Percentiles rank a stretch among this genome's conserved stretches.
phyloP scores from a whole-genome alignment of 2,797 vertebrate species.

The Avahi laniger region DNA sequence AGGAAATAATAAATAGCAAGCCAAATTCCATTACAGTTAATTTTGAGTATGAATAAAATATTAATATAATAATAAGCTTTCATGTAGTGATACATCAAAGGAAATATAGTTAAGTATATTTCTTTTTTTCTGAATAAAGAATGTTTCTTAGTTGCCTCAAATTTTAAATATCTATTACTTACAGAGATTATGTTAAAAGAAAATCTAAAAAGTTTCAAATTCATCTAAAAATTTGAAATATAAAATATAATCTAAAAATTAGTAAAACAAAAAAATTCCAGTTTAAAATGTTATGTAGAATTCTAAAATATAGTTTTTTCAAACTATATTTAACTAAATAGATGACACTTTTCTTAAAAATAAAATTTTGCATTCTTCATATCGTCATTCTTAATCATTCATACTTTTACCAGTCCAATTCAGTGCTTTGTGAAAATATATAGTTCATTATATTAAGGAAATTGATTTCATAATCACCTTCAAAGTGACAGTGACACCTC shows the following conservation, averaged over 20 bases:
- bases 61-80: slow-evolving; percentile 40
- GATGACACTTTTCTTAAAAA: background rate
- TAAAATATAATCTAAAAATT: slow-evolving; percentile 56
- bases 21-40: slow-evolving; percentile 55
- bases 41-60: slow-evolving; percentile 57
- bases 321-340: slow-evolving; percentile 66
- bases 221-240: slow-evolving; percentile 69
- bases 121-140: background rate
- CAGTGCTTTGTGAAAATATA: background rate
- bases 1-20: slow-evolving; percentile 58
- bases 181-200: slow-evolving; percentile 61
- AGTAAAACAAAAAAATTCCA: slow-evolving; percentile 73
- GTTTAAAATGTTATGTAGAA: slow-evolving; percentile 45
- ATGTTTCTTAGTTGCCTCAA: slow-evolving; percentile 1
- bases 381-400: background rate
- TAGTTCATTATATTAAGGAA: background rate
- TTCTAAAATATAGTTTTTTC: slow-evolving; percentile 65
- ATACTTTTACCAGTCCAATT: background rate
- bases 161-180: slow-evolving; percentile 69
- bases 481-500: background rate
- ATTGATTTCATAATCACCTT: background rate
- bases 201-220: slow-evolving; percentile 72
- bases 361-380: background rate
- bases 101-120: background rate
- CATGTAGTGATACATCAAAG: slow-evolving; percentile 42